Base-by-base conservation (phyloP, 2,888 invertebrate species). In the Pterobdella sp. region DNA sequence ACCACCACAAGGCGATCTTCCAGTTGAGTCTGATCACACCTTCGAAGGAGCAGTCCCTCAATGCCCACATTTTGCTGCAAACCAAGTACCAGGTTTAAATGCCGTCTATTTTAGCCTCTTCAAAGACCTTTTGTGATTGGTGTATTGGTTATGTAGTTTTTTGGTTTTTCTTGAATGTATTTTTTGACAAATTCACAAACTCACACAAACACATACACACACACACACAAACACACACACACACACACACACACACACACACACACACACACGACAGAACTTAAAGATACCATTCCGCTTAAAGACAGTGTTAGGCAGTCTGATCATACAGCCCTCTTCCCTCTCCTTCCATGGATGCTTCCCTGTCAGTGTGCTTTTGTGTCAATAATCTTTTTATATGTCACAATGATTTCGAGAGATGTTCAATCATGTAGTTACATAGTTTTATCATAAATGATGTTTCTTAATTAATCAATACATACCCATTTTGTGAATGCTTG, bases 331-430 rank as follows among this genome's bases (percentile, higher is more conserved):
- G 76, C 88, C 89, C 74, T 88, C 88, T 79, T 86, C 87, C 79
- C 84, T 92, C 42, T 86, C 88, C 69, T 90, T 92, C 81, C 88
- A 88, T 76, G 88, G 90, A 82, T 90, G 90, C 80, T 92, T 91
- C 87, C 92, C 91, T 76, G 91, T 90, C 85, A 87, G 88, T 87
- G 49, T 56, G 26, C 49, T 42, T n/a, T n/a, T n/a, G n/a, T n/a
- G n/a, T n/a, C n/a, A n/a, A n/a, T n/a, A n/a, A n/a, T n/a, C n/a
- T n/a, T n/a, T n/a, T n/a, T n/a, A n/a, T n/a, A n/a, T n/a, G n/a
- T n/a, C n/a, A n/a, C n/a, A n/a, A n/a, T n/a, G n/a, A n/a, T n/a
- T n/a, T n/a, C n/a, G n/a, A n/a, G n/a, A n/a, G n/a, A n/a, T n/a
- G n/a, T n/a, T n/a, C n/a, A n/a, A n/a, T n/a, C n/a, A n/a, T n/a